These are phyloP conservation scores for Trichopria drosophilae DNA, from an alignment of 2,888 invertebrate species.

Conservation along the genomic window DNA sequence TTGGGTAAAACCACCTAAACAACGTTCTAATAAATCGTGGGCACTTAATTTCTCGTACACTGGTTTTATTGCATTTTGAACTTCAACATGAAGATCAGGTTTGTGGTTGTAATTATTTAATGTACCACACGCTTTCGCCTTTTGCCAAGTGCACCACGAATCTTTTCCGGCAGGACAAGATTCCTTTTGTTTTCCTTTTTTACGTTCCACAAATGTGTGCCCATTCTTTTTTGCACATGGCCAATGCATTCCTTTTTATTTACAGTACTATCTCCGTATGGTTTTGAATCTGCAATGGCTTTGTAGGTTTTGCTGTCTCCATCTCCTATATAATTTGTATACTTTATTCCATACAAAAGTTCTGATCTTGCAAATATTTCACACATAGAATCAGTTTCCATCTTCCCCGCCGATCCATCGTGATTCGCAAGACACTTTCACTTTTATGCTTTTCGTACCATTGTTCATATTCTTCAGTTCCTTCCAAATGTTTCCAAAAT, in stretches of 20 bases:
- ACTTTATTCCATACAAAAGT: neutral
- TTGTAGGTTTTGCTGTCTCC: constrained; percentile 4
- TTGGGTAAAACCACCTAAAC: too few species aligned
- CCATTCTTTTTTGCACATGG: constrained; percentile 26
- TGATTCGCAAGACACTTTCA: neutral
- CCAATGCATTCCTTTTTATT: neutral
- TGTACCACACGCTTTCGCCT: constrained; percentile 24
- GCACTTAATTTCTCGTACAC: too few species aligned
- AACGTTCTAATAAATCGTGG: too few species aligned
- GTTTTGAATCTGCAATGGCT: neutral
- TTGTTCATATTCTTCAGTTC: neutral
- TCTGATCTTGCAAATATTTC: constrained; percentile 1
- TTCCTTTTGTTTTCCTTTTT: constrained; percentile 21
- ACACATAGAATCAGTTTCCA: neutral
- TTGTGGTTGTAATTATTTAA: too few species aligned
- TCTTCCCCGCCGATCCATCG: too few species aligned
- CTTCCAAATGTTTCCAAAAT: constrained; percentile 1
- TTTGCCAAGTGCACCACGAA: constrained; percentile 34
- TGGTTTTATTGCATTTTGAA: too few species aligned
- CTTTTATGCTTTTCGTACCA: neutral
- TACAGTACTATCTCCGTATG: neutral
- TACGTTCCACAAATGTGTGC: constrained; percentile 19
- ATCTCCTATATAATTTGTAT: neutral
- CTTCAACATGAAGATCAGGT: too few species aligned
- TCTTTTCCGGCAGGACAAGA: constrained; percentile 28